Evolutionary conservation across 2,797 vertebrate species (phyloP), one percentile per base, ranked within the genome.

Genomic region (Coreius guichenoti): DNA sequence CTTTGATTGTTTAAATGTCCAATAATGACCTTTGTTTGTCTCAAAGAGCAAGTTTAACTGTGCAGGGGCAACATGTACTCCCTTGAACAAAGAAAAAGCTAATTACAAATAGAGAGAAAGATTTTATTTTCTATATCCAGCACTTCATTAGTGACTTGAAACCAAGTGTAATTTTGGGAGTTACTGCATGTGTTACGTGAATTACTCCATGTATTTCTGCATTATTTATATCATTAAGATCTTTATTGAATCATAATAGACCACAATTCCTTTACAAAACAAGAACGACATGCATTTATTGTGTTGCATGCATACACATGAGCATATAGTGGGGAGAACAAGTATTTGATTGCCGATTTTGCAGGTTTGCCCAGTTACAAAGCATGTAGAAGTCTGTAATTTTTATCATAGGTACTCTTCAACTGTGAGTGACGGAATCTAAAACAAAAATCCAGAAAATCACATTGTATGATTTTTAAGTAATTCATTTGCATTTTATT

Each of bases 1-100:
- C 19, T 72, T 70, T 72, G 51, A 72, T 85, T 29, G 29, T 80
- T 58, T 85, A 36, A 85, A 85, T 79, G 75, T 61, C 26, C 36
- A 58, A 21, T 13, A 79, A 72, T 58, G 65, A 49, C 65, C 67
- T 85, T 72, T 79, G 74, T 77, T 84, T 61, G 65, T 78, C 17
- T 78, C 56, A 23, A 74, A 58, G 45, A 67, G 72, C 58, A 45
- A 19, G 47, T 82, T 82, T 5, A 74, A 23, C 23, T 47, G 45
- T 17, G 21, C 45, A 5, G 26, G 45, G 36, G 39, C n/a, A 45
- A 63, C 56, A 19, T 56, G 1, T 33, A 63, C 36, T 36, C 21
- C 11, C 73, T 76, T 5, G 1, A 56, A 19, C 26, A 76, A 56
- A 31, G 16, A 31, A 31, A 36, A 75, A 13, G 8, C 8, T 36